These are phyloP conservation scores for Drosophila mimica DNA, from an alignment of 2,888 invertebrate genomes.

Conservation along the genomic window DNA sequence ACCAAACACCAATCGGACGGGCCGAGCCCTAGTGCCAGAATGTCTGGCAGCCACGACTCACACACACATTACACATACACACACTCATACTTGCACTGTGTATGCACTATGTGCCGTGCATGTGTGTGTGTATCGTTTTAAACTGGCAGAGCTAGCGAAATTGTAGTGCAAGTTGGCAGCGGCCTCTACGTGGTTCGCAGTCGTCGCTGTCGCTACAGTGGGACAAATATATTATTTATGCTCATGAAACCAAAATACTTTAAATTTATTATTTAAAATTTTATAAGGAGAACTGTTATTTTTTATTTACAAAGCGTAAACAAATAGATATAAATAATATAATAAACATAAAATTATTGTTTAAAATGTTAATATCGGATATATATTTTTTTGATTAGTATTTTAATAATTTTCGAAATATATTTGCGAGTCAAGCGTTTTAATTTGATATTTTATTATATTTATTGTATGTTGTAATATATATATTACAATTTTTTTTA, in stretches of 20 bases:
- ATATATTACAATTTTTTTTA: not conserved
- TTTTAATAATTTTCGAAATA: not conserved
- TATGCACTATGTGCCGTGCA: constrained; percentile 25
- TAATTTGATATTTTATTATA: not conserved
- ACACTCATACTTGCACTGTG: constrained; percentile 22
- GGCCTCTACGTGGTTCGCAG: constrained; percentile 57
- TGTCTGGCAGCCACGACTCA: constrained; percentile 81
- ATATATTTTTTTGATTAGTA: not conserved
- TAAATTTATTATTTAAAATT: not conserved
- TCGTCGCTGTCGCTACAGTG: constrained; percentile 57
- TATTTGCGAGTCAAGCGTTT: not conserved
- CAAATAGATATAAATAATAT: not conserved
- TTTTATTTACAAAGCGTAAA: not conserved
- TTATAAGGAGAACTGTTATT: not conserved
- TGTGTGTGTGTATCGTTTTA: constrained; percentile 35
- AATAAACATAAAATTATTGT: not conserved
- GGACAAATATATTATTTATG: constrained; percentile 3
- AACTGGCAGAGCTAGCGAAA: constrained; percentile 74
- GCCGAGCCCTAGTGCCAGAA: constrained; percentile 82
- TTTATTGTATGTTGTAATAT: not conserved
- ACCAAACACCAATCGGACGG: constrained; percentile 50
- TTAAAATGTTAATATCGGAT: not conserved
- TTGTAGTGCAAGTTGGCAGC: constrained; percentile 74
- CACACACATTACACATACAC: constrained; percentile 33
- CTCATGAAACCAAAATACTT: not conserved